These are phyloP conservation scores for Philhelius pedissequus DNA, from an alignment of 2,888 invertebrate genomes.

Conservation along the genomic window DNA sequence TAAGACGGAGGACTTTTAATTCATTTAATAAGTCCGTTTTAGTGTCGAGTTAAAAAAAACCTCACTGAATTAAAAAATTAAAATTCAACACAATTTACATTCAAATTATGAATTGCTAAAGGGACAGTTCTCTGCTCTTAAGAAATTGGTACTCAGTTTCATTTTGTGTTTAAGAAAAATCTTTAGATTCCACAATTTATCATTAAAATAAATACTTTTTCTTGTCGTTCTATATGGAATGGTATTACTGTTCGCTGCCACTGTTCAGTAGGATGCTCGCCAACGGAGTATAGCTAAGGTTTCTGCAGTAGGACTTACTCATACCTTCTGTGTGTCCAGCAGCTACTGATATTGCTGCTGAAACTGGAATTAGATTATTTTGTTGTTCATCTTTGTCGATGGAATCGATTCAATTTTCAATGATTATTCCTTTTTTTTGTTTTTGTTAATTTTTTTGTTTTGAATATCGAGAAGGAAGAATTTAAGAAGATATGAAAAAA, in stretches of 20 bases:
- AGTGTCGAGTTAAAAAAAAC: too few relatives aligned
- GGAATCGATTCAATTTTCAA: slow-evolving; percentile 53
- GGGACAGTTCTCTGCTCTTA: too few relatives aligned
- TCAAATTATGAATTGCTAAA: too few relatives aligned
- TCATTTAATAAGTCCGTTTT: too few relatives aligned
- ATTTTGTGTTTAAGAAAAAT: too few relatives aligned
- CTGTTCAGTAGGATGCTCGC: background rate
- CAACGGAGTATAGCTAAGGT: background rate
- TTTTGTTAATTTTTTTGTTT: background rate
- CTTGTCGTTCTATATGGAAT: background rate
- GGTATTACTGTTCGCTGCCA: background rate
- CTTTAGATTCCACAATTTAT: too few relatives aligned
- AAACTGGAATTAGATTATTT: slow-evolving; percentile 11
- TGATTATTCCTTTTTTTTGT: slow-evolving; percentile 38
- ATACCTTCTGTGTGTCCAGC: background rate
- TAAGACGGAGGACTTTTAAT: too few relatives aligned
- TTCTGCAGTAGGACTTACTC: background rate
- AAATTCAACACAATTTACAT: too few relatives aligned
- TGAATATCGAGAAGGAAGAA: background rate
- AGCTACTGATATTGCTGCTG: slow-evolving; percentile 7
- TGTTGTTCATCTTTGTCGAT: slow-evolving; percentile 49
- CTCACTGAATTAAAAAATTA: too few relatives aligned
- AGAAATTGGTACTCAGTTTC: too few relatives aligned
- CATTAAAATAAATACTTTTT: background rate
- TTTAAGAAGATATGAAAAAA: slow-evolving; percentile 39